A percentile compares a stretch with the other conserved stretches of the same genome.
These are phyloP conservation scores for Sebastes nivosus DNA, from an alignment of 2,797 vertebrate species.

Conservation along the genomic window DNA sequence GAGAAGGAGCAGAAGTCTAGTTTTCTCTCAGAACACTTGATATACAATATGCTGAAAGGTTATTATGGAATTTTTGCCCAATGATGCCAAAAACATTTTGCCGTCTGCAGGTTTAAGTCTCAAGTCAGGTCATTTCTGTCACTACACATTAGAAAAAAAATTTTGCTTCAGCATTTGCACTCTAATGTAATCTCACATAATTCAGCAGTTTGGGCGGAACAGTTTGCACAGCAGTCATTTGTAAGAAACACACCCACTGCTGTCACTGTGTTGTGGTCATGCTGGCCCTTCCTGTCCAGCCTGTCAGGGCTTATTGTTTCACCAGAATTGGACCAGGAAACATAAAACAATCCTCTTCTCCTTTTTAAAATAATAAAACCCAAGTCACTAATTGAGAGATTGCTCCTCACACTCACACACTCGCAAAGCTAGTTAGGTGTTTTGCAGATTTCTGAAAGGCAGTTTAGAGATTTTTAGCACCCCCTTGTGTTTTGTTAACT, in stretches of 20 bases:
- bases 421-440: not conserved
- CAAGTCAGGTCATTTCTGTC: too few species aligned
- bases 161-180: not conserved
- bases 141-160: too few species aligned
- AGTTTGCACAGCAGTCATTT: not conserved
- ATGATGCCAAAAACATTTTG: too few species aligned
- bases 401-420: not conserved
- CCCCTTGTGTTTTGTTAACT: not conserved
- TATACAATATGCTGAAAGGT: too few species aligned
- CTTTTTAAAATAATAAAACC: not conserved
- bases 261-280: conserved; percentile 13
- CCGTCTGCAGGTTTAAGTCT: too few species aligned
- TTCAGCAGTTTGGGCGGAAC: not conserved
- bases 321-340: not conserved
- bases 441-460: not conserved
- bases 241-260: conserved; percentile 21
- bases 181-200: not conserved
- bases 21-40: too few species aligned
- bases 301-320: conserved; percentile 16
- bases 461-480: not conserved
- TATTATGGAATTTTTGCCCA: too few species aligned
- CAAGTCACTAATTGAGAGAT: not conserved
- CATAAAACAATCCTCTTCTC: not conserved
- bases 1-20: too few species aligned
- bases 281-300: conserved; percentile 36